A percentile compares a stretch with the other conserved stretches of the same genome.
Evolutionary conservation across 2,113 vertebrate species (phyloP).

Genomic region (Macrotis lagotis): DNA sequence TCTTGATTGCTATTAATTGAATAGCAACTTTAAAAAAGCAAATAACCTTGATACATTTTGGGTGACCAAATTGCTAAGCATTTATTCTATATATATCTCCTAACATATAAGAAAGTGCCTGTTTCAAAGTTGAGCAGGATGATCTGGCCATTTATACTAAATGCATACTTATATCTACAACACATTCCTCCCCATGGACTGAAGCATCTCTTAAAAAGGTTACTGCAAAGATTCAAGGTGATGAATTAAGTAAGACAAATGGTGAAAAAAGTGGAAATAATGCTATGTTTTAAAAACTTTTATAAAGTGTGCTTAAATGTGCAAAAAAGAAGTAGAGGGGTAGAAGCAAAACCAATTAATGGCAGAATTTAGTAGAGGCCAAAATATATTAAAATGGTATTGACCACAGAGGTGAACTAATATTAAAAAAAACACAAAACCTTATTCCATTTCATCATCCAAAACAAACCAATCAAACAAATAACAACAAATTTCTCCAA

Average conservation of each 20-base stretch:
- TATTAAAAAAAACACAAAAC: background rate
- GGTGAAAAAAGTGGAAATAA: background rate
- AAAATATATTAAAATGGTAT: conserved; percentile 54
- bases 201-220: background rate
- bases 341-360: conserved; percentile 66
- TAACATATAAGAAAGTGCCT: background rate
- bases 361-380: conserved; percentile 24
- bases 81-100: background rate
- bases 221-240: background rate
- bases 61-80: background rate
- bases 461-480: background rate
- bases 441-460: background rate
- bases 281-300: background rate
- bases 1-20: background rate
- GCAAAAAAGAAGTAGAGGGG: conserved; percentile 22
- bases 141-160: background rate
- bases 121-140: background rate
- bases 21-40: background rate
- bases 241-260: background rate
- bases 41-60: background rate
- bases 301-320: conserved; percentile 55
- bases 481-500: background rate
- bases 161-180: background rate
- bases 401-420: conserved; percentile 44
- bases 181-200: background rate